phyloP scores from a whole-genome alignment of 2,888 invertebrate genomes.

The Tupiocoris notatus region DNA sequence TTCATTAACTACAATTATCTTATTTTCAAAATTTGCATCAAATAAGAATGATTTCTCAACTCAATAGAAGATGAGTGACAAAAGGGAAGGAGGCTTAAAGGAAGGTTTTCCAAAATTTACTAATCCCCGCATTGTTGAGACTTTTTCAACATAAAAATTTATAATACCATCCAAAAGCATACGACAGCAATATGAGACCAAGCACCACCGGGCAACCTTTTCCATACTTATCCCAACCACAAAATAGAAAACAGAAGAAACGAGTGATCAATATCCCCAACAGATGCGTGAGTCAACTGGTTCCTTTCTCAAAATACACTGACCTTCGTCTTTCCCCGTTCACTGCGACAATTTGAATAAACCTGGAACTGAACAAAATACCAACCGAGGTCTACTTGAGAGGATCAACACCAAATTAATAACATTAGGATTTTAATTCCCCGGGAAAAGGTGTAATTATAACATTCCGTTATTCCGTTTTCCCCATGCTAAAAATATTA shows the following conservation, averaged over 20 bases:
- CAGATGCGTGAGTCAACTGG: background rate
- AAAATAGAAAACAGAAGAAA: background rate
- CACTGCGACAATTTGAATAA: slow-evolving; percentile 38
- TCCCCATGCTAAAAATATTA: background rate
- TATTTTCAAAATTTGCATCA: too few relatives aligned
- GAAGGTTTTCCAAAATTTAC: too few relatives aligned
- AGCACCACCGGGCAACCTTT: too few relatives aligned
- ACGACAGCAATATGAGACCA: slow-evolving; percentile 4
- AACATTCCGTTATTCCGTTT: background rate
- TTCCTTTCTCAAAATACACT: slow-evolving; percentile 6
- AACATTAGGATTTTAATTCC: background rate
- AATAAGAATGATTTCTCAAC: too few relatives aligned
- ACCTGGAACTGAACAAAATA: slow-evolving; percentile 28
- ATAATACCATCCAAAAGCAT: too few relatives aligned
- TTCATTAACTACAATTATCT: too few relatives aligned
- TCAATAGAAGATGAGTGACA: too few relatives aligned
- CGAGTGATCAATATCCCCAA: background rate
- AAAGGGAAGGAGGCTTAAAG: too few relatives aligned
- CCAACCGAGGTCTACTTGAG: slow-evolving; percentile 9
- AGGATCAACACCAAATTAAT: background rate
- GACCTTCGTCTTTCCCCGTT: slow-evolving; percentile 31
- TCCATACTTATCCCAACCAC: slow-evolving; percentile 16
- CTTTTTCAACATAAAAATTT: too few relatives aligned
- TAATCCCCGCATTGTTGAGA: too few relatives aligned
- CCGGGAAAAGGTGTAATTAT: background rate